Percentiles rank a stretch among this genome's conserved stretches.
Evolutionary conservation across 1,140 invertebrate genomes (phyloP).

Genomic region (Drosophila suzukii): DNA sequence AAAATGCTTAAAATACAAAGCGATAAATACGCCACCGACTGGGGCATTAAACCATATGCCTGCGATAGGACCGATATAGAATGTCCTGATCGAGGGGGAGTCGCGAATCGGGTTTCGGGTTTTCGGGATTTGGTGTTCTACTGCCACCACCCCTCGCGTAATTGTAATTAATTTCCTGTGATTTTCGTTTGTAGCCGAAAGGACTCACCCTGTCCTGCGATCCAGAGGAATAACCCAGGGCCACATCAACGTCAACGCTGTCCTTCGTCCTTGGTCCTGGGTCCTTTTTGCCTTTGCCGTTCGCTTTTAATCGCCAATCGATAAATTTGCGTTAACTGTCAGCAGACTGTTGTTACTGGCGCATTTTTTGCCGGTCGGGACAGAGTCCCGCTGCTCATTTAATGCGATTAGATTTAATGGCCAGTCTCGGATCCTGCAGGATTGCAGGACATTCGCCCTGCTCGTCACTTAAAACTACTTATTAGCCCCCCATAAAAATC

Average conservation of each 20-base stretch:
- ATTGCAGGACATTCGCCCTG: slow-evolving; percentile 50
- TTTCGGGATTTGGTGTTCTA: slow-evolving; percentile 16
- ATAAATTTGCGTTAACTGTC: slow-evolving; percentile 82
- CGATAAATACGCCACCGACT: slow-evolving; percentile 55
- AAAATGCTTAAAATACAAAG: slow-evolving; percentile 74
- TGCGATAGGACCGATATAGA: slow-evolving; percentile 20
- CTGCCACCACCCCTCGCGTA: slow-evolving; percentile 54
- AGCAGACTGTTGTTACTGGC: slow-evolving; percentile 52
- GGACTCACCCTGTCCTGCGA: slow-evolving; percentile 41
- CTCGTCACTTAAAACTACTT: slow-evolving; percentile 71
- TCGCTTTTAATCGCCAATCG: slow-evolving; percentile 78
- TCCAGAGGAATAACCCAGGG: slow-evolving; percentile 27
- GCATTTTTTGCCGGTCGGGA: slow-evolving; percentile 32
- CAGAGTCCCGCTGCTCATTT: slow-evolving; percentile 60
- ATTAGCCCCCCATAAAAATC: slow-evolving; percentile 68
- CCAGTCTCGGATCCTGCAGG: slow-evolving; percentile 45
- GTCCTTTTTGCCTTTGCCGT: slow-evolving; percentile 26
- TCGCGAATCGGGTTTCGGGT: not conserved
- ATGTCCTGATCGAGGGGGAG: slow-evolving; percentile 36
- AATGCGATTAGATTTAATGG: slow-evolving; percentile 82
- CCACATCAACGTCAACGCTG: slow-evolving; percentile 21
- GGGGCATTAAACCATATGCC: slow-evolving; percentile 63
- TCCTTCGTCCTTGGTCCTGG: slow-evolving; percentile 21
- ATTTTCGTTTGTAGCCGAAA: slow-evolving; percentile 67
- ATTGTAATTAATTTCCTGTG: slow-evolving; percentile 83